A percentile compares a stretch with the other conserved stretches of the same genome.
phyloP scores from a whole-genome alignment of 2,113 vertebrate species.

The Nipponia nippon region DNA sequence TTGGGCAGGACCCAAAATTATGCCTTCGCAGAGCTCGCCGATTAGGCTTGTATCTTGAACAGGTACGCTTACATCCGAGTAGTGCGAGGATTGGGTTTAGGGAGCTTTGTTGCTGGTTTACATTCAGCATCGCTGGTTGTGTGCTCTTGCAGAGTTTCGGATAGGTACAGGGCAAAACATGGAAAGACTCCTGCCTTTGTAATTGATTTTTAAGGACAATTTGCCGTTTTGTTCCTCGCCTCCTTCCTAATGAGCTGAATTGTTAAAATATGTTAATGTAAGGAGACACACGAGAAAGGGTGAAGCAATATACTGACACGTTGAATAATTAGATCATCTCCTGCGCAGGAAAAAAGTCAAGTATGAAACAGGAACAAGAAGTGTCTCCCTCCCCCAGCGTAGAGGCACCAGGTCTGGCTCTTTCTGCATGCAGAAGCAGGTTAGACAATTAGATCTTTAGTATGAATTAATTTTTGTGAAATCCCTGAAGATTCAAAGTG shows the following conservation, averaged over 20 bases:
- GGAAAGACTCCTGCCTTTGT: not conserved
- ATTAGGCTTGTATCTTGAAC: not conserved
- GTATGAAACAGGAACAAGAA: conserved; percentile 64
- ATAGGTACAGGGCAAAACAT: not conserved
- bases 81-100: not conserved
- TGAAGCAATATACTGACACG: conserved; percentile 47
- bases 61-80: not conserved
- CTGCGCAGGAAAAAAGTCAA: conserved; percentile 46
- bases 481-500: not conserved
- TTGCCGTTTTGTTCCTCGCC: not conserved
- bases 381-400: not conserved
- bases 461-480: not conserved
- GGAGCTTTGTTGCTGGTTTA: not conserved
- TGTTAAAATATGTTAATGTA: conserved; percentile 53
- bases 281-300: not conserved
- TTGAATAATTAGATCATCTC: conserved; percentile 62
- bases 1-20: not conserved
- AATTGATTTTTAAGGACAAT: conserved; percentile 5
- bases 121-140: not conserved
- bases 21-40: not conserved
- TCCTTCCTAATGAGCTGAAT: conserved; percentile 32
- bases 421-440: conserved; percentile 51
- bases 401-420: conserved; percentile 35
- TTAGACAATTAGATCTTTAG: conserved; percentile 37
- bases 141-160: not conserved